A percentile compares a stretch with the other conserved stretches of the same genome.
These are phyloP conservation scores for Mycetomoellerius zeteki DNA, from an alignment of 1,140 invertebrate genomes.

Conservation along the genomic window DNA sequence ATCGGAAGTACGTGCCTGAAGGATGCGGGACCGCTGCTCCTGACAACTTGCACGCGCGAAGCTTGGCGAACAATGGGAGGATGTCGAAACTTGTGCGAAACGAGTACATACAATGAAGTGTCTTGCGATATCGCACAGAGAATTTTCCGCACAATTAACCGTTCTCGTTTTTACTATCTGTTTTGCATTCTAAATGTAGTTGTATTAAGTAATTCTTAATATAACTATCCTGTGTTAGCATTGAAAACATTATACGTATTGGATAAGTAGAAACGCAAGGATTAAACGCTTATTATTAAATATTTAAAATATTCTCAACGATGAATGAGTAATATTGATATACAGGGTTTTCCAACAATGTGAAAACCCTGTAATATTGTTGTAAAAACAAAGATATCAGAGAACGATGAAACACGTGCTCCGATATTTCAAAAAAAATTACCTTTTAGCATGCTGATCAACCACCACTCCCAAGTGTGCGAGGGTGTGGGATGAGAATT, in stretches of 20 bases:
- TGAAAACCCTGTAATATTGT: no score
- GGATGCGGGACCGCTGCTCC: slow-evolving; percentile 45
- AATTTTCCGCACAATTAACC: slow-evolving; percentile 35
- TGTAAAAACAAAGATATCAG: no score
- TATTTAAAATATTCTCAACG: neutral
- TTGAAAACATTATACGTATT: neutral
- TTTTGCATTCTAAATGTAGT: neutral
- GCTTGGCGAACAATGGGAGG: slow-evolving; percentile 25
- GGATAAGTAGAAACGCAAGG: neutral
- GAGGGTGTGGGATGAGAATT: no score
- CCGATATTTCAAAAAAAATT: no score
- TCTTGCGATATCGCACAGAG: slow-evolving; percentile 19
- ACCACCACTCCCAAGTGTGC: no score
- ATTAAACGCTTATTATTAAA: neutral
- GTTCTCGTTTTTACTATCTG: neutral
- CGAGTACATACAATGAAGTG: slow-evolving; percentile 28
- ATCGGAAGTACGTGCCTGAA: slow-evolving; percentile 47
- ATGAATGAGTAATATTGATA: neutral
- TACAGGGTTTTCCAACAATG: no score
- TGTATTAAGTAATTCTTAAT: neutral
- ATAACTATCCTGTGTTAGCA: neutral
- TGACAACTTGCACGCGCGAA: slow-evolving; percentile 39
- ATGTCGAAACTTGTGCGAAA: slow-evolving; percentile 47
- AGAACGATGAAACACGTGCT: no score
- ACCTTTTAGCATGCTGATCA: no score